phyloP scores from a whole-genome alignment of 2,113 vertebrate species.

The Equus quagga region DNA sequence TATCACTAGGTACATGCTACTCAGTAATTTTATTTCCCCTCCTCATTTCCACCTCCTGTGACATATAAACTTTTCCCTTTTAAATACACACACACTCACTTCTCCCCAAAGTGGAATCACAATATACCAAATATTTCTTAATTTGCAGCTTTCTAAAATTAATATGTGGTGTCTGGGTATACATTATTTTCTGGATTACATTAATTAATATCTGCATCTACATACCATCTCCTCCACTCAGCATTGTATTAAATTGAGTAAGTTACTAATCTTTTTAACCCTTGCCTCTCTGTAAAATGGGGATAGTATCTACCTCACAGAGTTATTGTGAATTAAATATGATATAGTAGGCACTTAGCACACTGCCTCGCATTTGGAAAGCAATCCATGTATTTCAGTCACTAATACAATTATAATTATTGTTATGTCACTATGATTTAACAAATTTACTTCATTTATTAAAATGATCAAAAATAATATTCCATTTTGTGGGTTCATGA shows the following conservation, averaged over 20 bases:
- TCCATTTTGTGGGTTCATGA: background rate
- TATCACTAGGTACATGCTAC: background rate
- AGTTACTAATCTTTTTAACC: conserved; percentile 21
- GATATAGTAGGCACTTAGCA: background rate
- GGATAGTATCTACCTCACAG: background rate
- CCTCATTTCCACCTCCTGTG: background rate
- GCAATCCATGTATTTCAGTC: background rate
- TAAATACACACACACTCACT: background rate
- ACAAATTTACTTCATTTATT: background rate
- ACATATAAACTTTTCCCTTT: background rate
- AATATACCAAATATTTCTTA: background rate
- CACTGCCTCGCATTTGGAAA: background rate
- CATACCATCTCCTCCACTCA: background rate
- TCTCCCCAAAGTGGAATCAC: background rate
- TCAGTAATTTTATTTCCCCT: background rate
- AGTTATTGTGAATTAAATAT: background rate
- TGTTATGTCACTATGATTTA: background rate
- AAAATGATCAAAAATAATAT: conserved; percentile 16
- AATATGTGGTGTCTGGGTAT: background rate
- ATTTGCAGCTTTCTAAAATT: background rate
- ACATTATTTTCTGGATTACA: no score
- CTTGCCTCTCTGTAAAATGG: conserved; percentile 15
- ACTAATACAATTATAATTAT: background rate
- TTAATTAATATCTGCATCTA: background rate
- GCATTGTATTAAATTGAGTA: background rate